phyloP scores from a whole-genome alignment of 2,113 vertebrate species.

The Panurus biarmicus region DNA sequence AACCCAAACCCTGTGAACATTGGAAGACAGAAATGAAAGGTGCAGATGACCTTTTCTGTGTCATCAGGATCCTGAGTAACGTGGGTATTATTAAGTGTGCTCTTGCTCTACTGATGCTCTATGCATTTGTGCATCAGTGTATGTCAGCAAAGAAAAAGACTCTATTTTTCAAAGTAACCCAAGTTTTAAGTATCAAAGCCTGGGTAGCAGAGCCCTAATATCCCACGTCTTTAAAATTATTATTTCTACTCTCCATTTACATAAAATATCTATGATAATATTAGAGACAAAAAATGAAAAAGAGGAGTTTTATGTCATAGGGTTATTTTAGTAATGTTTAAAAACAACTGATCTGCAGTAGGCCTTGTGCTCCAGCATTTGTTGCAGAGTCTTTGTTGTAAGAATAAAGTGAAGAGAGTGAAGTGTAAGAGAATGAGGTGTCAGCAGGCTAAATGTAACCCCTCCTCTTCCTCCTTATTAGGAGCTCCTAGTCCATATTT shows the following conservation, averaged over 20 bases:
- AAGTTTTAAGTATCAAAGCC: neutral
- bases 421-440: neutral
- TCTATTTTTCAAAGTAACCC: neutral
- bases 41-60: neutral
- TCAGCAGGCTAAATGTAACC: neutral
- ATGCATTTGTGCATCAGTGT: fast-evolving
- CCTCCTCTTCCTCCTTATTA: neutral
- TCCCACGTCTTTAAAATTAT: neutral
- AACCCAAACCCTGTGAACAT: fast-evolving
- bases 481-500: neutral
- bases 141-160: neutral
- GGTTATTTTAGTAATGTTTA: neutral
- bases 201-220: neutral
- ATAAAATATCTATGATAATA: neutral
- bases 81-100: fast-evolving
- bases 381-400: neutral
- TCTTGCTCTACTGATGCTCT: neutral
- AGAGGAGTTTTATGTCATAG: neutral
- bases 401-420: neutral
- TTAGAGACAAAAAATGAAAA: neutral
- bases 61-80: neutral
- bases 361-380: neutral
- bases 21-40: neutral
- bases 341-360: neutral
- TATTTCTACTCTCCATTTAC: neutral